Evolutionary conservation across 2,888 invertebrate genomes (phyloP).

Genomic region (Chrysolina oricalcia): DNA sequence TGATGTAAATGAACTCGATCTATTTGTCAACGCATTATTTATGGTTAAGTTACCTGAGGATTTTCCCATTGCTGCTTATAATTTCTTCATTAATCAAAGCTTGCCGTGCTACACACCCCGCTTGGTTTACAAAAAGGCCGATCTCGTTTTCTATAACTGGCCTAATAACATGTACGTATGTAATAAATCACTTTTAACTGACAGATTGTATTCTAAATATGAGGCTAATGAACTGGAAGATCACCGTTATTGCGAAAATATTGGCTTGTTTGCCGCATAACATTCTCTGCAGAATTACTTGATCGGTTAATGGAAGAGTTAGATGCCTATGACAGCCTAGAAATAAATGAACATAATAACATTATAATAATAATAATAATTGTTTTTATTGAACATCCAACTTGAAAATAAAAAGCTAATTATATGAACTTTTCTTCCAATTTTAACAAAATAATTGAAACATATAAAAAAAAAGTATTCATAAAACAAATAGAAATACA

Average conservation of each 20-base stretch:
- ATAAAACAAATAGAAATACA: too few species aligned
- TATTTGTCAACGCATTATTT: constrained; percentile 54
- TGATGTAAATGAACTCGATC: constrained; percentile 57
- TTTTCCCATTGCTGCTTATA: constrained; percentile 46
- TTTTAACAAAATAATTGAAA: too few species aligned
- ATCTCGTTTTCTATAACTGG: constrained; percentile 27
- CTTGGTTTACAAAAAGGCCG: constrained; percentile 10
- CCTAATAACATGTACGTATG: constrained; percentile 22
- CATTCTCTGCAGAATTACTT: neutral
- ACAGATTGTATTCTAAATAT: constrained; percentile 21
- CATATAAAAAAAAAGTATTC: too few species aligned
- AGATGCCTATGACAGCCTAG: too few species aligned
- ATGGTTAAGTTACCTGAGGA: constrained; percentile 40
- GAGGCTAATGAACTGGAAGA: constrained; percentile 38
- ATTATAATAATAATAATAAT: too few species aligned
- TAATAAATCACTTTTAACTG: constrained; percentile 23
- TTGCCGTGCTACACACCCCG: constrained; percentile 13
- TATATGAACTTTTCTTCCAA: too few species aligned
- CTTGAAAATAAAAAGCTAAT: too few species aligned
- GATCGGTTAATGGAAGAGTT: too few species aligned
- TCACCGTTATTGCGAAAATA: constrained; percentile 20
- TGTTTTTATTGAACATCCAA: too few species aligned
- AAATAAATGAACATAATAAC: too few species aligned
- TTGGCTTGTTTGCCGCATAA: neutral
- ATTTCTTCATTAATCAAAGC: constrained; percentile 45